These are phyloP conservation scores for Halictus quadricinctus DNA, from an alignment of 2,888 invertebrate species.

Conservation along the genomic window DNA sequence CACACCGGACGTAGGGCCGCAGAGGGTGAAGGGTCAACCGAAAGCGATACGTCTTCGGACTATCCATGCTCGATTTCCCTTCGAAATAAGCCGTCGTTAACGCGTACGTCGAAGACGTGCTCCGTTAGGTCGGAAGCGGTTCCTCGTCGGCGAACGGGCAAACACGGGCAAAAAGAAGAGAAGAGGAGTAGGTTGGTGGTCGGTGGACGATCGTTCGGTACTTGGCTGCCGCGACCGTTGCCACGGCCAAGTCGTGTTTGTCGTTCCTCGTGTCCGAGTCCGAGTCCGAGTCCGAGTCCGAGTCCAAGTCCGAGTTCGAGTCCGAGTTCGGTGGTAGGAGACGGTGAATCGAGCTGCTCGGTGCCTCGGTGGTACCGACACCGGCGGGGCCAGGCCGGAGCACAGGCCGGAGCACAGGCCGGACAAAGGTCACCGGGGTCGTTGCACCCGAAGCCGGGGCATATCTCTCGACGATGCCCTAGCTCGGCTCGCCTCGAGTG, in stretches of 20 bases:
- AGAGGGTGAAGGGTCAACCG: neutral
- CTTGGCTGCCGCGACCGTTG: constrained; percentile 36
- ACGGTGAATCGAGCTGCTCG: constrained; percentile 53
- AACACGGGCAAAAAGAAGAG: constrained; percentile 30
- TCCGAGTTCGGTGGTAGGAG: constrained; percentile 52
- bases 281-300: neutral
- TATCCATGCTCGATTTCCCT: neutral
- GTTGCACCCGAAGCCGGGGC: constrained; percentile 82
- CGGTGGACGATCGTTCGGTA: constrained; percentile 33
- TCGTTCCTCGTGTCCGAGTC: constrained; percentile 44
- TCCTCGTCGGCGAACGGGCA: constrained; percentile 24
- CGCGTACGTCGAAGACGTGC: neutral
- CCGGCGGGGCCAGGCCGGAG: constrained; percentile 74
- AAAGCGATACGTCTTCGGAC: neutral
- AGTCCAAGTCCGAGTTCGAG: neutral
- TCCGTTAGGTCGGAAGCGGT: constrained; percentile 1
- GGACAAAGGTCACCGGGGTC: constrained; percentile 81
- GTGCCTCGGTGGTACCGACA: constrained; percentile 54
- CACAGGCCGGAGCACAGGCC: constrained; percentile 77
- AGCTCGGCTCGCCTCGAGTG: constrained; percentile 57
- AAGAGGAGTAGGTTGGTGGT: constrained; percentile 24
- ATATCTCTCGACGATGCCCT: constrained; percentile 76
- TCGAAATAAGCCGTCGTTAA: neutral
- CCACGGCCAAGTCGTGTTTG: constrained; percentile 50
- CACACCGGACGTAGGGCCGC: neutral